Evolutionary conservation across 2,797 vertebrate species (phyloP).

Genomic region (Ctenopoma multispine): DNA sequence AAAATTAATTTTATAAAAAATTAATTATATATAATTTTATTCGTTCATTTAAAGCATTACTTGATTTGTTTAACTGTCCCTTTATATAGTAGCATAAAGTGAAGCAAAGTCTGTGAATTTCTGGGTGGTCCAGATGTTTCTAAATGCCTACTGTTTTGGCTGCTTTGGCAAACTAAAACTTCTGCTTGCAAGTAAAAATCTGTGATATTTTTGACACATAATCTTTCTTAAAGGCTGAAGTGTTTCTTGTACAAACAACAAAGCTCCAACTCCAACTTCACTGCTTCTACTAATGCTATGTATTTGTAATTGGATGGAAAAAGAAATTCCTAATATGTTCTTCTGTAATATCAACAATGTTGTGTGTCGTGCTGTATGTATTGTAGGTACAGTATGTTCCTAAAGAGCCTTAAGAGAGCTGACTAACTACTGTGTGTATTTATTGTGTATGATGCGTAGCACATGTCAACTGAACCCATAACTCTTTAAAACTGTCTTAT

Average conservation of each 20-base stretch:
- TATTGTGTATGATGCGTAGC: constrained; percentile 37
- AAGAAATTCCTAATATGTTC: constrained; percentile 11
- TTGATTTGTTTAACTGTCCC: constrained; percentile 57
- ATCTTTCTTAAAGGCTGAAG: constrained; percentile 29
- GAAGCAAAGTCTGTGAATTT: constrained; percentile 43
- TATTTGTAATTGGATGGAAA: constrained; percentile 1
- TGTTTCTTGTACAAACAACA: constrained; percentile 26
- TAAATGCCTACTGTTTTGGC: constrained; percentile 50
- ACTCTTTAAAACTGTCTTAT: constrained; percentile 9
- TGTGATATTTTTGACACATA: constrained; percentile 7
- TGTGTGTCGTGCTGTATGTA: constrained; percentile 19
- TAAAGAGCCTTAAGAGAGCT: constrained; percentile 9
- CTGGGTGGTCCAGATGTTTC: constrained; percentile 21
- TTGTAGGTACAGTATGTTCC: constrained; percentile 14
- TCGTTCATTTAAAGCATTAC: neutral
- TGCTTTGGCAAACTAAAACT: constrained; percentile 61
- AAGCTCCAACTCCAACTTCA: constrained; percentile 47
- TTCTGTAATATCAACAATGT: constrained; percentile 10
- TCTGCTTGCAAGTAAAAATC: constrained; percentile 63
- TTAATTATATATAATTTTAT: too few species aligned
- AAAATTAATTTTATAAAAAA: too few species aligned
- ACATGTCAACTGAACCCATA: constrained; percentile 3
- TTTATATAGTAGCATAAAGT: constrained; percentile 49
- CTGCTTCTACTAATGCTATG: constrained; percentile 83
- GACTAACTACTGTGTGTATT: constrained; percentile 53